A percentile compares a stretch with the other conserved stretches of the same genome.
Conservation (phyloP, 1,140 invertebrate species). For the Trypoxylus dichotomus region DNA sequence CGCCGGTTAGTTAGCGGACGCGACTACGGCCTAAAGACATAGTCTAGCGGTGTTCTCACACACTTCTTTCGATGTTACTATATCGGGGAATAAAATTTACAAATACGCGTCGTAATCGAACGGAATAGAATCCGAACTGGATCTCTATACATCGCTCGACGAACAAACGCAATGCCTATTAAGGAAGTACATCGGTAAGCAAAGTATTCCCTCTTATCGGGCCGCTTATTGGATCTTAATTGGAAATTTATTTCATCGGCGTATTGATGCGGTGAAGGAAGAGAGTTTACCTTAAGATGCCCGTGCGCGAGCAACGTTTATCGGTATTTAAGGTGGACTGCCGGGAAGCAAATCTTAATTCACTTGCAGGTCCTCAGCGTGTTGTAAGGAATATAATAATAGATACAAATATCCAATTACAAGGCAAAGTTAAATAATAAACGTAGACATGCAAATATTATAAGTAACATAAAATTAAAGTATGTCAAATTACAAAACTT, state of each 20-base stretch:
- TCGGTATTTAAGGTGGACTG: not conserved
- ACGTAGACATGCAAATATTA: too few relatives aligned
- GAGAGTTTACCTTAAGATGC: too few relatives aligned
- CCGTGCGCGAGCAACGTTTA: not conserved
- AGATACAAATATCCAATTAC: too few relatives aligned
- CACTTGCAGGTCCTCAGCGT: too few relatives aligned
- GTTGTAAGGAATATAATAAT: too few relatives aligned
- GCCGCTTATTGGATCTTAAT: conserved; percentile 2
- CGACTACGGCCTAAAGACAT: not conserved
- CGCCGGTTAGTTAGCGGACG: not conserved
- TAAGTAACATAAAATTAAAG: too few relatives aligned
- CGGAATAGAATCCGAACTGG: not conserved
- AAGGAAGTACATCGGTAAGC: not conserved
- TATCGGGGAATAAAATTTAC: too few relatives aligned
- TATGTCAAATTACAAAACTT: too few relatives aligned
- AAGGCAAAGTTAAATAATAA: too few relatives aligned
- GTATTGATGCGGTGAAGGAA: not conserved
- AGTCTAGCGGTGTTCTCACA: not conserved
- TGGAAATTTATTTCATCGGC: not conserved
- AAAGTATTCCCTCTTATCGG: not conserved
- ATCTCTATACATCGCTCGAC: not conserved
- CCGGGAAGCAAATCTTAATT: not conserved
- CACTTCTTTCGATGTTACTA: not conserved
- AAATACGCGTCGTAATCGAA: too few relatives aligned
- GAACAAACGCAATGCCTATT: not conserved